phyloP scores from a whole-genome alignment of 2,113 vertebrate species.

The Tragulus kanchil region DNA sequence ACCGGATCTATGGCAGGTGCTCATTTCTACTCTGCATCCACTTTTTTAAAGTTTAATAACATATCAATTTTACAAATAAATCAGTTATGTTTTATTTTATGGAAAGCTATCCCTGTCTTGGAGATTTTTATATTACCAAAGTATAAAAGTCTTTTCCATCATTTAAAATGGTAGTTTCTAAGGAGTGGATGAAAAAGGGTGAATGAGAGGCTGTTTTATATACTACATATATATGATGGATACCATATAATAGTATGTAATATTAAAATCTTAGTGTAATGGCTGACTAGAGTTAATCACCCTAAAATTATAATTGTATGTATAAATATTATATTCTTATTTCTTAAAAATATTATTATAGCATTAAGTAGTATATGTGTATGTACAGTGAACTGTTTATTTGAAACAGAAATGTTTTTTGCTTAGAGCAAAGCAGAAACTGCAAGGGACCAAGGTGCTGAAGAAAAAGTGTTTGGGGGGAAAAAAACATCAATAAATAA shows the following conservation, averaged over 20 bases:
- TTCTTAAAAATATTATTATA: neutral
- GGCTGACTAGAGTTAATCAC: neutral
- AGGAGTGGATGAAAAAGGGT: neutral
- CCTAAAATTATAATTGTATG: neutral
- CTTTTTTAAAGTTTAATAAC: constrained; percentile 23
- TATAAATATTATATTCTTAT: neutral
- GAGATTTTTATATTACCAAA: neutral
- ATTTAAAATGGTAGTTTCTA: neutral
- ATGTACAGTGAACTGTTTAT: neutral
- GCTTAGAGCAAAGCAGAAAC: neutral
- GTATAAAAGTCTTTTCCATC: neutral
- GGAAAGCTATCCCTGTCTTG: neutral
- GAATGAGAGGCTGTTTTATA: neutral
- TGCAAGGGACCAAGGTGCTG: neutral
- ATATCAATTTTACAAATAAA: neutral
- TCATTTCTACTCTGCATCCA: neutral
- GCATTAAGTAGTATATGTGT: neutral
- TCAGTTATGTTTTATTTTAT: neutral
- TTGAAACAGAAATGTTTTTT: constrained; percentile 14
- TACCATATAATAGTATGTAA: neutral
- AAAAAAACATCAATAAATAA: constrained; percentile 36
- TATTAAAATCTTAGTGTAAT: neutral
- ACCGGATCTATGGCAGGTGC: neutral
- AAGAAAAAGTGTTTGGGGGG: neutral
- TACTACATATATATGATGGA: neutral